Conservation (phyloP, 2,797 vertebrate genomes). For the Sebastes hopkinsi region DNA sequence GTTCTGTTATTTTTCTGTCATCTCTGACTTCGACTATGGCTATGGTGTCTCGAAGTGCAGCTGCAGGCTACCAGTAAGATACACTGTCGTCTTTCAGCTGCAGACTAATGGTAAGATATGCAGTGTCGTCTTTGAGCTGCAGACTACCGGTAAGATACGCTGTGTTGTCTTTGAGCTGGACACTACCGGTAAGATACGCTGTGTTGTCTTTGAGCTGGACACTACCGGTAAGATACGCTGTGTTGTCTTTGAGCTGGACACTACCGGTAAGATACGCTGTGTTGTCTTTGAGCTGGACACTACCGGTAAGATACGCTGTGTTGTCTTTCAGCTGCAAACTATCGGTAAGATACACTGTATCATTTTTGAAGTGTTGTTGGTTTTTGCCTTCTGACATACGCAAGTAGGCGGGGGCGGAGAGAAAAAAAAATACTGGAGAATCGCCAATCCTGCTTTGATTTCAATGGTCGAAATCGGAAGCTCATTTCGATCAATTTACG, state of each 20-base stretch:
- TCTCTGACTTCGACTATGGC: background rate
- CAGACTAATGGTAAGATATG: too few species aligned
- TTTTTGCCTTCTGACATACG: background rate
- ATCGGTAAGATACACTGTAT: background rate
- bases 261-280: too few species aligned
- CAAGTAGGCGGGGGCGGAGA: background rate
- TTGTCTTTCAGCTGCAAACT: background rate
- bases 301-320: background rate
- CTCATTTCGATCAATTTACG: background rate
- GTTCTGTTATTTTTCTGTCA: too few species aligned
- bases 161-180: too few species aligned
- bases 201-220: rapidly evolving
- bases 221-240: too few species aligned
- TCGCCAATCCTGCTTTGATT: background rate
- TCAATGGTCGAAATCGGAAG: background rate
- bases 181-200: too few species aligned
- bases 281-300: too few species aligned
- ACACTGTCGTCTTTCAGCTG: too few species aligned
- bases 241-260: too few species aligned
- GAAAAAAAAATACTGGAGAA: background rate
- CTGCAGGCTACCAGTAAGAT: background rate
- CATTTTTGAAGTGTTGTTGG: background rate
- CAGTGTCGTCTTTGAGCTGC: rapidly evolving
- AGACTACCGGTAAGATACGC: too few species aligned
- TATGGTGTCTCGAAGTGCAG: background rate